Conservation (phyloP, 2,888 invertebrate species). For the Gandaritis pyraliata region DNA sequence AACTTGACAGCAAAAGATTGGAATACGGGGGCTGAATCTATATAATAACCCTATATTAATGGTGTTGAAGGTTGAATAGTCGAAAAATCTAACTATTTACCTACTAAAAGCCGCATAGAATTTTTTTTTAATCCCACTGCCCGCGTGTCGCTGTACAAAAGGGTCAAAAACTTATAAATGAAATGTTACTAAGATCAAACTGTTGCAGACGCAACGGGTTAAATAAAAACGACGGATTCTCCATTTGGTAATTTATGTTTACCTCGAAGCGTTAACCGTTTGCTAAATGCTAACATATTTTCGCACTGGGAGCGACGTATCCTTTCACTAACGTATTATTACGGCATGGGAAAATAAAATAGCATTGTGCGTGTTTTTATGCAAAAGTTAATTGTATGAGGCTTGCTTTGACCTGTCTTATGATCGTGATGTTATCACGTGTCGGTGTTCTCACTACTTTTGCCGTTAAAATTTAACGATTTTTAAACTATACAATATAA, state of each 20-base stretch:
- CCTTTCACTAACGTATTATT: slow-evolving; percentile 42
- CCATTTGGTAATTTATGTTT: slow-evolving; percentile 21
- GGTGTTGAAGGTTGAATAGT: too few species aligned
- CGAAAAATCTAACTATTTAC: too few species aligned
- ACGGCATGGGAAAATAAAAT: slow-evolving; percentile 31
- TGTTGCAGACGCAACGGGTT: too few species aligned
- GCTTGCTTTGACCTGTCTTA: slow-evolving; percentile 14
- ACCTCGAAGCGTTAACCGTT: slow-evolving; percentile 55
- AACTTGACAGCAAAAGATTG: too few species aligned
- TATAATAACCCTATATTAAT: too few species aligned
- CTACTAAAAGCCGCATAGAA: too few species aligned
- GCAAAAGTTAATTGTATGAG: slow-evolving; percentile 31
- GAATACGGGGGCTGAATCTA: too few species aligned
- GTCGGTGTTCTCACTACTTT: slow-evolving; percentile 8
- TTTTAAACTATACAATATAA: neutral
- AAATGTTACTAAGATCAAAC: too few species aligned
- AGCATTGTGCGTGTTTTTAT: slow-evolving; percentile 31
- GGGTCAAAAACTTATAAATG: too few species aligned
- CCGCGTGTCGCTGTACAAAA: too few species aligned
- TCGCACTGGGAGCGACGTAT: slow-evolving; percentile 45
- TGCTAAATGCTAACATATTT: slow-evolving; percentile 40
- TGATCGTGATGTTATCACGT: slow-evolving; percentile 17
- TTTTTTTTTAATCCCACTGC: too few species aligned
- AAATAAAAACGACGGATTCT: neutral
- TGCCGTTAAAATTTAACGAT: slow-evolving; percentile 4